A percentile compares a stretch with the other conserved stretches of the same genome.
Evolutionary conservation across 2,113 vertebrate species (phyloP).

Genomic region (Bubo bubo): DNA sequence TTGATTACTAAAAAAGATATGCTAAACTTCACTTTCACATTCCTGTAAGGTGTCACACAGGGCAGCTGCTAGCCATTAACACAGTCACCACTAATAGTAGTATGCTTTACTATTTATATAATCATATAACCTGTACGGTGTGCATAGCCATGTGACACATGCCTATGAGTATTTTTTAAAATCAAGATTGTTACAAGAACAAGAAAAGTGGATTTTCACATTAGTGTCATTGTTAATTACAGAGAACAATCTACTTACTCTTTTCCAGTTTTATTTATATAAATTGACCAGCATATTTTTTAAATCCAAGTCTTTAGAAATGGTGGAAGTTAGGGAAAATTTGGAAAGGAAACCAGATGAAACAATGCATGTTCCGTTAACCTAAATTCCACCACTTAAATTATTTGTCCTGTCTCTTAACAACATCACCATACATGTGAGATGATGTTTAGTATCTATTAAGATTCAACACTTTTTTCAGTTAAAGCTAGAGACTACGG

Average conservation of each 20-base stretch:
- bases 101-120: neutral
- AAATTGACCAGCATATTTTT: neutral
- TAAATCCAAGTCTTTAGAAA: neutral
- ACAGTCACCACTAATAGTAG: neutral
- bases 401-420: neutral
- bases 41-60: neutral
- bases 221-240: neutral
- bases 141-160: neutral
- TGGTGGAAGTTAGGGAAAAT: neutral
- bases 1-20: neutral
- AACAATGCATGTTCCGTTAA: neutral
- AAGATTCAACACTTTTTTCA: neutral
- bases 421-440: neutral
- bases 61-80: neutral
- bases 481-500: neutral
- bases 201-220: neutral
- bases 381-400: neutral
- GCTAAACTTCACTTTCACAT: neutral
- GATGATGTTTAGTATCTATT: neutral
- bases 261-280: neutral
- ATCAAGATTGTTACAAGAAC: neutral
- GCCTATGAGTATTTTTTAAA: neutral
- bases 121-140: neutral
- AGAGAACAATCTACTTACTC: neutral
- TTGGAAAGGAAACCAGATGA: neutral